phyloP scores from a whole-genome alignment of 2,797 vertebrate genomes.

The Tenualosa thibaudeaui region DNA sequence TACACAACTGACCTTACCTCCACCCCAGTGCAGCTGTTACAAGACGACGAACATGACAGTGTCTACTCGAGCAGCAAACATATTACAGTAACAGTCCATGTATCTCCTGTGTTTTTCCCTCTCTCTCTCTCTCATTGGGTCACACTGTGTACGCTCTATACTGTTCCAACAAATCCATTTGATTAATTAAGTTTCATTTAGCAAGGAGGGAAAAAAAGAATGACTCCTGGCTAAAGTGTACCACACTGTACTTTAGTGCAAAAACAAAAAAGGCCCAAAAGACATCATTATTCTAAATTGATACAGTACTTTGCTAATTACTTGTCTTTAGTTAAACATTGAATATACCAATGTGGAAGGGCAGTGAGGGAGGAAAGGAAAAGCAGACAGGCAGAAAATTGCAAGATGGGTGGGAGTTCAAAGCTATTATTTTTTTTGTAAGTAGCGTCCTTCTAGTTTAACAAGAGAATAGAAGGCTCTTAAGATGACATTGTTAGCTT shows the following conservation, averaged over 20 bases:
- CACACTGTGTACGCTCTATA: background rate
- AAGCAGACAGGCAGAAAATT: background rate
- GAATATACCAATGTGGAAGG: background rate
- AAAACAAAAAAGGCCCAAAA: background rate
- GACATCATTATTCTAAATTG: background rate
- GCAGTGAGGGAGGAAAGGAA: background rate
- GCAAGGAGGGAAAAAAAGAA: background rate
- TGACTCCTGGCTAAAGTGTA: background rate
- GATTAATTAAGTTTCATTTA: constrained; percentile 8
- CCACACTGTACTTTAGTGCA: background rate
- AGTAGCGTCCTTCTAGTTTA: background rate
- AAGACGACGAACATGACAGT: background rate
- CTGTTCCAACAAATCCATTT: constrained; percentile 6
- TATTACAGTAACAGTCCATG: background rate
- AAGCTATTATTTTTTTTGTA: background rate
- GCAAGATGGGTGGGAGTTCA: background rate
- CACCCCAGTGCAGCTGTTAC: background rate
- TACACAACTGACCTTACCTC: background rate
- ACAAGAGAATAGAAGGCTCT: background rate
- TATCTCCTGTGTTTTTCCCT: background rate
- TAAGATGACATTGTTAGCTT: background rate
- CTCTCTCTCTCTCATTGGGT: background rate
- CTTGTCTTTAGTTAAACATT: background rate
- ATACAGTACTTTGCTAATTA: constrained; percentile 2
- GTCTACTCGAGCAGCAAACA: background rate